Evolutionary conservation across 2,888 invertebrate genomes (phyloP).

Genomic region (Baronia brevicornis): DNA sequence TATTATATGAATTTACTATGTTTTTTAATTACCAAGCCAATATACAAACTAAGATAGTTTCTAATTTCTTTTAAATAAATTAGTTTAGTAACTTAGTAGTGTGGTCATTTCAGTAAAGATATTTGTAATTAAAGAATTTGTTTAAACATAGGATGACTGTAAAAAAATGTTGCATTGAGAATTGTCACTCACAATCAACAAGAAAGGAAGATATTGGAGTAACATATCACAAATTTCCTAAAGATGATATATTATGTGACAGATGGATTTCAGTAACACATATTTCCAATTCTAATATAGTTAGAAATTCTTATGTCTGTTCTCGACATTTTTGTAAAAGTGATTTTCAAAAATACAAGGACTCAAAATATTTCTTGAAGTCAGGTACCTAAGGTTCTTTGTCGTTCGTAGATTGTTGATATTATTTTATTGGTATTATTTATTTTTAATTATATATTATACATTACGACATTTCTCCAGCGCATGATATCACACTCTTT

Average conservation of each 20-base stretch:
- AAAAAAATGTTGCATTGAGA: conserved; percentile 78
- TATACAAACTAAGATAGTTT: no score
- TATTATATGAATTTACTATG: no score
- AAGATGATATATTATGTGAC: conserved; percentile 74
- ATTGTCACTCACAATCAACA: conserved; percentile 77
- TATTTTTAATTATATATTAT: conserved; percentile 6
- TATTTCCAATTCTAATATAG: conserved; percentile 67
- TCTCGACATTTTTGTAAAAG: conserved; percentile 84
- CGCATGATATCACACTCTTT: no score
- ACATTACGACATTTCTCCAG: no score
- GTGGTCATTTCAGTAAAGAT: conserved; percentile 4
- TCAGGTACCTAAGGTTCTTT: conserved; percentile 52
- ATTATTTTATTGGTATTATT: conserved; percentile 10
- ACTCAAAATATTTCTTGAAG: conserved; percentile 81
- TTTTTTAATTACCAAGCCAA: no score
- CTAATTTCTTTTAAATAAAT: no score
- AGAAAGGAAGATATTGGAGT: conserved; percentile 80
- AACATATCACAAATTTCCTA: conserved; percentile 85
- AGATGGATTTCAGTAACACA: conserved; percentile 81
- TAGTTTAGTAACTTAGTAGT: no score
- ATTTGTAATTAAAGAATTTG: conserved; percentile 14
- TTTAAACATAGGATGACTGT: conserved; percentile 69
- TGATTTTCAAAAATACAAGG: conserved; percentile 82
- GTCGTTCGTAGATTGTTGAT: conserved; percentile 15
- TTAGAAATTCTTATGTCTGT: conserved; percentile 79